A percentile compares a stretch with the other conserved stretches of the same genome.
phyloP scores from a whole-genome alignment of 37 sponge, comb jelly and placozoan species.

The Axinella damicornis region DNA sequence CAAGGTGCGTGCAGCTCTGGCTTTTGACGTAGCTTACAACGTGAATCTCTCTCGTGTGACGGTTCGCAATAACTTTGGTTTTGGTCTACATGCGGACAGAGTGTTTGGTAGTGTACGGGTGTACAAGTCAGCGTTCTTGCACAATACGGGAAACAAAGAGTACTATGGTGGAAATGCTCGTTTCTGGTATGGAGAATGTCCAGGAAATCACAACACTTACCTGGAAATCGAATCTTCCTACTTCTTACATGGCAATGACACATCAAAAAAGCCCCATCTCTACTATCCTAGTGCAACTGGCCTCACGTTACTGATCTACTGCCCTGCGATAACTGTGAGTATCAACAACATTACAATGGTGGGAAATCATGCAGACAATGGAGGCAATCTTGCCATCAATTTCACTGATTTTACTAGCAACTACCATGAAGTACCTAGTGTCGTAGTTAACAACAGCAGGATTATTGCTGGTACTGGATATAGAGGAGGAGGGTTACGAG shows the following conservation, averaged over 20 bases:
- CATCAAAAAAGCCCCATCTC: not conserved
- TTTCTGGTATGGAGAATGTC: not conserved
- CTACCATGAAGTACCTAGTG: not conserved
- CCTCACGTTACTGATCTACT: not conserved
- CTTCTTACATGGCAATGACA: not conserved
- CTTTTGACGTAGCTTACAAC: not conserved
- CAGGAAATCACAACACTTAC: not conserved
- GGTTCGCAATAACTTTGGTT: not conserved
- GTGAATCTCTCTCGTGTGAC: not conserved
- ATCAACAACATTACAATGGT: not conserved
- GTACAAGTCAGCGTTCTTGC: not conserved
- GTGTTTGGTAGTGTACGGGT: not conserved
- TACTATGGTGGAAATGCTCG: constrained; percentile 7
- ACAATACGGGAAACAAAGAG: not conserved
- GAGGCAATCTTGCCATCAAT: constrained; percentile 9
- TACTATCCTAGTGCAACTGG: constrained; percentile 8
- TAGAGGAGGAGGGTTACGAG: constrained; percentile 1
- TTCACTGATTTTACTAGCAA: no score
- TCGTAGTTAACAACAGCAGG: not conserved
- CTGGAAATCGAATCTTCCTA: not conserved
- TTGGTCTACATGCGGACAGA: not conserved
- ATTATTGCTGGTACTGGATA: not conserved
- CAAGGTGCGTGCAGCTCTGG: not conserved
- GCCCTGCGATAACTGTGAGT: not conserved
- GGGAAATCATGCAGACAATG: not conserved